Conservation (phyloP, 2,797 vertebrate species). For the Erethizon dorsatum region DNA sequence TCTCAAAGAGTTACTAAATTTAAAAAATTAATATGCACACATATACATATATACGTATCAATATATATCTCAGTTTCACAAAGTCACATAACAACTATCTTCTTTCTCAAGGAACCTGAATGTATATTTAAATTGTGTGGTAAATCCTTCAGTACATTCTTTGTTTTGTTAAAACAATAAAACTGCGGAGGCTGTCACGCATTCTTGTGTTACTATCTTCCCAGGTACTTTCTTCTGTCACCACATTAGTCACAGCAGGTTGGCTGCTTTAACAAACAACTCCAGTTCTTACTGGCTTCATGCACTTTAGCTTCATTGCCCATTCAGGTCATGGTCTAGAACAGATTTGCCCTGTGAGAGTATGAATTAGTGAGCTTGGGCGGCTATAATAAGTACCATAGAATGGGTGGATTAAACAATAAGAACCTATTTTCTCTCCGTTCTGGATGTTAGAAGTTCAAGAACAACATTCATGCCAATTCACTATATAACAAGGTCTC, state of each 20-base stretch:
- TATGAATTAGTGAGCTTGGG: not conserved
- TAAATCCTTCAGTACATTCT: not conserved
- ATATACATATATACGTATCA: not conserved
- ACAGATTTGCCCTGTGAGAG: not conserved
- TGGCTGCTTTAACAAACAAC: not conserved
- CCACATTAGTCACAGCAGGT: not conserved
- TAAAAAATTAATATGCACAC: not conserved
- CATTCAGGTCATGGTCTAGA: not conserved
- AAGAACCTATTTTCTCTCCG: not conserved
- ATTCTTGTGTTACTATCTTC: not conserved
- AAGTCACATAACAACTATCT: not conserved
- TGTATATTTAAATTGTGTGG: not conserved
- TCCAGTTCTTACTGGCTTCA: not conserved
- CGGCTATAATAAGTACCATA: not conserved
- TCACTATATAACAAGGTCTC: not conserved
- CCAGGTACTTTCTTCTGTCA: not conserved
- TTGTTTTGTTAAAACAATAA: not conserved
- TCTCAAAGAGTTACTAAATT: slow-evolving; percentile 53
- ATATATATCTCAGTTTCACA: not conserved
- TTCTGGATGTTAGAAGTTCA: not conserved
- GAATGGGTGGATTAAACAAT: not conserved
- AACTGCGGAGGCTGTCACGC: not conserved
- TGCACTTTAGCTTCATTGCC: not conserved
- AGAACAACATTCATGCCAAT: not conserved
- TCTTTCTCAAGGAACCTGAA: not conserved